Conservation (phyloP, 2,797 vertebrate species). For the Tangara arthus region DNA sequence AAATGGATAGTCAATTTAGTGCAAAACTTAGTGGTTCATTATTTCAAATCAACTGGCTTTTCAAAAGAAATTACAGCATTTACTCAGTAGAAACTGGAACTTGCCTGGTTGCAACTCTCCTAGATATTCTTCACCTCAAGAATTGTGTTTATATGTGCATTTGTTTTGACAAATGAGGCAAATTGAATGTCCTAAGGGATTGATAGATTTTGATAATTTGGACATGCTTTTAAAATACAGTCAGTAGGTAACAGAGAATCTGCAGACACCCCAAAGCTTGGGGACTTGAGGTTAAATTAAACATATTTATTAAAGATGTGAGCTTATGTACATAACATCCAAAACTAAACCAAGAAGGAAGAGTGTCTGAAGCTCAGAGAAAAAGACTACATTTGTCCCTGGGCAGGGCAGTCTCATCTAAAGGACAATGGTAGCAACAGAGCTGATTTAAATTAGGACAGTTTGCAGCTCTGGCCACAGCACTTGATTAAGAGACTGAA, state of each 20-base stretch:
- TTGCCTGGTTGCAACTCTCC: neutral
- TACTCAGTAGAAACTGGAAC: neutral
- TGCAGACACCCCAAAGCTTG: neutral
- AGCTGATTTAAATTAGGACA: neutral
- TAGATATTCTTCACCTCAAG: neutral
- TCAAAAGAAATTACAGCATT: conserved; percentile 14
- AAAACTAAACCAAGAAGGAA: neutral
- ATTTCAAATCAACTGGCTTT: conserved; percentile 33
- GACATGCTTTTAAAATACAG: neutral
- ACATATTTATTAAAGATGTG: neutral
- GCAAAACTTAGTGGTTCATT: conserved; percentile 36
- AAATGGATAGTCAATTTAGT: conserved; percentile 39
- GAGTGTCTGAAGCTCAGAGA: neutral
- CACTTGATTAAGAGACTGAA: neutral
- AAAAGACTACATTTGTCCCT: neutral
- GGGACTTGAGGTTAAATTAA: neutral
- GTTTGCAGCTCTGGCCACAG: neutral
- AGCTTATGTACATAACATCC: neutral
- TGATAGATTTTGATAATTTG: neutral
- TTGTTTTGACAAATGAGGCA: neutral
- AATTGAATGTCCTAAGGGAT: neutral
- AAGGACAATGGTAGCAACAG: neutral
- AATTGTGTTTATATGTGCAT: neutral
- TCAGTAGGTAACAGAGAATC: neutral
- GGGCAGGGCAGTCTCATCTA: neutral